A percentile compares a stretch with the other conserved stretches of the same genome.
Conservation (phyloP, 2,888 invertebrate genomes). For the Sialis fuliginosa region DNA sequence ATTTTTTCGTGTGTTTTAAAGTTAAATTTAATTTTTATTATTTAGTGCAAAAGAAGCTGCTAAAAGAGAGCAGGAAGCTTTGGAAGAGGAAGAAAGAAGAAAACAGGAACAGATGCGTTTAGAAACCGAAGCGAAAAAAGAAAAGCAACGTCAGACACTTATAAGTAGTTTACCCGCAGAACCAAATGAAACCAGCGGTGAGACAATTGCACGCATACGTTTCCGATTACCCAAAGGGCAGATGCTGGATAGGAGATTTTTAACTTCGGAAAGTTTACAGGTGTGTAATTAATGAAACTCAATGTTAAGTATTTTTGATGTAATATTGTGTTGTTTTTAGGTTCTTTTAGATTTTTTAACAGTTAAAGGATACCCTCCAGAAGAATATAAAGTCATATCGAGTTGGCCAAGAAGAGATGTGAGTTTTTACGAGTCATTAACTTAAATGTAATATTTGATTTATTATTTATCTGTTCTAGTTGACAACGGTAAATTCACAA, state of each 20-base stretch:
- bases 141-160: conserved; percentile 44
- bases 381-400: conserved; percentile 79
- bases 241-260: conserved; percentile 63
- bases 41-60: conserved; percentile 73
- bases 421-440: conserved; percentile 28
- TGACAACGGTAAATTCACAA: conserved; percentile 57
- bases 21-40: too few relatives aligned
- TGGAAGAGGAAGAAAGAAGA: conserved; percentile 52
- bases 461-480: conserved; percentile 31
- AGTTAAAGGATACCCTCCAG: conserved; percentile 72
- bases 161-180: conserved; percentile 54
- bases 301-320: conserved; percentile 1
- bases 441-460: conserved; percentile 3
- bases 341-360: conserved; percentile 73
- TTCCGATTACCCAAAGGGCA: conserved; percentile 67
- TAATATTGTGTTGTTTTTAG: conserved; percentile 25
- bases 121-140: conserved; percentile 54
- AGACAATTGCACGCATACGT: conserved; percentile 53
- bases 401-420: conserved; percentile 94
- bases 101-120: conserved; percentile 57
- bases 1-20: neutral
- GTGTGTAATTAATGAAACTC: conserved; percentile 17
- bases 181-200: conserved; percentile 36
- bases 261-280: conserved; percentile 34
- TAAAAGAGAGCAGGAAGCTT: conserved; percentile 55